phyloP scores from a whole-genome alignment of 2,113 vertebrate genomes.

The Leptobrachium leishanense region DNA sequence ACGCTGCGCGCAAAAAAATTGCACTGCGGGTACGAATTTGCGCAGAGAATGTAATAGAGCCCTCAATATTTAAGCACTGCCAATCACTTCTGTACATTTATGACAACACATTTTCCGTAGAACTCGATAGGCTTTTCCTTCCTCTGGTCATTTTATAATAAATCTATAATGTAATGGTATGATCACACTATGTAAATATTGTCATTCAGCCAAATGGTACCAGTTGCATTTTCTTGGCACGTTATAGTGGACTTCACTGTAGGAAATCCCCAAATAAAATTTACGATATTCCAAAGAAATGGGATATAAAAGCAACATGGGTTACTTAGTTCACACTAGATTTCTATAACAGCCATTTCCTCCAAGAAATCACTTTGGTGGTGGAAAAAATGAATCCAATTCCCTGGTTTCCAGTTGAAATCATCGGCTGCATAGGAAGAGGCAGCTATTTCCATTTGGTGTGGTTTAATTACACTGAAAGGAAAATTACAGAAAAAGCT shows the following conservation, averaged over 20 bases:
- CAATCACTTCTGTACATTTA: not conserved
- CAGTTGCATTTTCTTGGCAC: not conserved
- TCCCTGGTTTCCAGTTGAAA: not conserved
- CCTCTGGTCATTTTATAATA: not conserved
- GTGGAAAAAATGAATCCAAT: not conserved
- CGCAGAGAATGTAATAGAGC: too few species aligned
- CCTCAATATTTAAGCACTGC: too few species aligned
- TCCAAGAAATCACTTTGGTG: not conserved
- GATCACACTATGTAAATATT: slow-evolving; percentile 2
- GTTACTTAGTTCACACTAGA: not conserved
- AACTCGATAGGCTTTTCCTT: not conserved
- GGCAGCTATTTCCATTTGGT: too few species aligned
- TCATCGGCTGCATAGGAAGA: not conserved
- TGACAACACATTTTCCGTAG: not conserved
- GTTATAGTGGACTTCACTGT: not conserved
- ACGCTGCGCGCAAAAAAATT: too few species aligned
- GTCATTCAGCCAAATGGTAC: not conserved
- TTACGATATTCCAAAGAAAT: not conserved
- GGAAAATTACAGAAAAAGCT: too few species aligned
- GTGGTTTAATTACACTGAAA: too few species aligned
- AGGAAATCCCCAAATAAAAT: not conserved
- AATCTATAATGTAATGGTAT: not conserved
- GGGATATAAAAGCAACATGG: not conserved
- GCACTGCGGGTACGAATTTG: too few species aligned
- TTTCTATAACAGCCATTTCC: not conserved